Percentiles rank a stretch among this genome's conserved stretches.
Conservation (phyloP, 2,797 vertebrate genomes). For the Protonibea diacanthus region DNA sequence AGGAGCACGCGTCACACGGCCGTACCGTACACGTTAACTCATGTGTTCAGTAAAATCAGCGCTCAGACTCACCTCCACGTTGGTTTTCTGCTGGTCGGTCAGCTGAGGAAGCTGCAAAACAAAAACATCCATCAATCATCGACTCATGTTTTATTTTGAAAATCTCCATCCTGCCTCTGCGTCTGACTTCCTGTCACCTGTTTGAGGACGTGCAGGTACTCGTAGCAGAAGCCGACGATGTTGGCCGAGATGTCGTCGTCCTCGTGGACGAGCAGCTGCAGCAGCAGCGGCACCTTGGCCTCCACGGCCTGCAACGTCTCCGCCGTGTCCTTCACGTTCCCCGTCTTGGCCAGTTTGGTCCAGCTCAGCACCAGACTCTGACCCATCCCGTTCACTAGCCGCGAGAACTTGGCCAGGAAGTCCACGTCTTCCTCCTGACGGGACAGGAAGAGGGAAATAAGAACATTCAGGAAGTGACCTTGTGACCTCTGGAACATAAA, state of each 20-base stretch:
- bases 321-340: conserved; percentile 88
- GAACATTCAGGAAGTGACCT: conserved; percentile 9
- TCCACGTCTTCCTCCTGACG: conserved; percentile 97
- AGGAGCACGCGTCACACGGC: fast-evolving
- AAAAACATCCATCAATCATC: background rate
- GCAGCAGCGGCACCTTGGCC: conserved; percentile 93
- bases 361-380: conserved; percentile 96
- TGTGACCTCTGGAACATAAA: conserved; percentile 2
- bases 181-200: conserved; percentile 83
- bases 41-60: fast-evolving
- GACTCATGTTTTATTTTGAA: background rate
- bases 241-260: conserved; percentile 99
- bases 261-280: conserved; percentile 94
- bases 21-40: no score
- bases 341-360: conserved; percentile 92
- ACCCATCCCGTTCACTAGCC: conserved; percentile 97
- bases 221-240: conserved; percentile 97
- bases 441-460: conserved; percentile 2
- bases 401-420: conserved; percentile 98
- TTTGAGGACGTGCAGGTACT: conserved; percentile 98
- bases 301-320: conserved; percentile 92
- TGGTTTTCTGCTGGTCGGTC: conserved; percentile 93
- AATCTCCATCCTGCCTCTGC: no score
- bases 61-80: conserved; percentile 89
- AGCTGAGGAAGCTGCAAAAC: conserved; percentile 89